Evolutionary conservation across 2,888 invertebrate species (phyloP), one percentile per base, ranked within the genome.

Genomic region (Oeneis ivallda): DNA sequence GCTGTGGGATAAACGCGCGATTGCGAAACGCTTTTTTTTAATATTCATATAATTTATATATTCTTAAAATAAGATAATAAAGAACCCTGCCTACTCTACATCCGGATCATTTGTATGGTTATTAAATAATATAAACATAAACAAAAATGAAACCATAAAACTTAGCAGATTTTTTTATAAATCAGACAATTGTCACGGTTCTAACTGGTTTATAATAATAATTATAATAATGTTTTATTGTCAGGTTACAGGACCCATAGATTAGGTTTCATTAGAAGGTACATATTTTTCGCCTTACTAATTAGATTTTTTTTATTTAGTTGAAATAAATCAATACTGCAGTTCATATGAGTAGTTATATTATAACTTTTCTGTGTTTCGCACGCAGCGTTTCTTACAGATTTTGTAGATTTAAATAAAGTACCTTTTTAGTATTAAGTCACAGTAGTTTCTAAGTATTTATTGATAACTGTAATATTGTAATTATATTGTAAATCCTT

Each of bases 341-440:
- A n/a, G n/a, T 26, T 26, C 5, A 26, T 26, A 26, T 5, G 26
- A 26, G 26, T 26, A 26, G 26, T 37, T 9, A 37, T 3, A 32
- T 26, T 32, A 26, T 2, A 26, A 39, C 3, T 39, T 11, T 37
- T 7, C 37, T 39, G 76, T 80, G 86, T 87, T 88, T 87, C 82
- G 74, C 81, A 73, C 83, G 83, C 83, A 71, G 83, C 87, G 86
- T 87, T 82, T 86, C 79, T 76, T 79, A 78, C 82, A 73, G 82
- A 82, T 81, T 81, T 75, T 74, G 77, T 83, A 82, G 81, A 85
- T 82, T 81, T 83, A 83, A 84, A 84, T 84, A 86, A 89, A 84
- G 91, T 92, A 92, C 92, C 92, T 92, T 91, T 90, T 86, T 84
- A 85, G 82, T 75, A 76, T 78, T 82, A 84, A 84, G 81, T 75